Percentiles rank a stretch among this genome's conserved stretches.
phyloP scores from a whole-genome alignment of 2,797 vertebrate species.

The Sus cebifrons region DNA sequence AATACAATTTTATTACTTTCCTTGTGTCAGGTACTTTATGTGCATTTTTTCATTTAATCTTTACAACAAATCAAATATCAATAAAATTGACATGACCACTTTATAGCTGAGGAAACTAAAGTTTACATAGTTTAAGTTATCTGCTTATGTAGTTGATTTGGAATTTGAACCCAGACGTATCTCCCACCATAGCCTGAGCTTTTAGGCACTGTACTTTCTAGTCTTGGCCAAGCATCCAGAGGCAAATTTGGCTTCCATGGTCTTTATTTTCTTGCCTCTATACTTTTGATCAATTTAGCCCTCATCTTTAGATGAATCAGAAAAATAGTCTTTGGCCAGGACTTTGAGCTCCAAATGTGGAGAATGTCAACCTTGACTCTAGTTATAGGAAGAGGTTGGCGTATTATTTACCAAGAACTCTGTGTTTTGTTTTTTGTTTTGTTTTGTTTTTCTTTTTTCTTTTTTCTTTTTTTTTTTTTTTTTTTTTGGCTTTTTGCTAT shows the following conservation, averaged over 20 bases:
- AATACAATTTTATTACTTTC: not conserved
- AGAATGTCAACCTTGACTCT: not conserved
- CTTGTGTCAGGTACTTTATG: not conserved
- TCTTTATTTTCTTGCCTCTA: not conserved
- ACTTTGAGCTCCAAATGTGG: not conserved
- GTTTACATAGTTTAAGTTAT: not conserved
- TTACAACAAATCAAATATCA: not conserved
- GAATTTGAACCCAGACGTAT: not conserved
- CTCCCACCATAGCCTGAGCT: not conserved
- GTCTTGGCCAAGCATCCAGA: not conserved
- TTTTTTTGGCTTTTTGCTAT: no score
- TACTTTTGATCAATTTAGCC: not conserved
- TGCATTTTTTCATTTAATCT: not conserved
- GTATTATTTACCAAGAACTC: not conserved
- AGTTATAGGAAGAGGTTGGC: not conserved
- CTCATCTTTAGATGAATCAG: not conserved
- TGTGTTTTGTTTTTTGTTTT: not conserved
- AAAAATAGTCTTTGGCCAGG: not conserved
- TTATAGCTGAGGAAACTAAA: constrained; percentile 11
- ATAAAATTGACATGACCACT: not conserved
- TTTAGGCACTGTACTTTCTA: not conserved
- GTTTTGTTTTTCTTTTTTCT: no score
- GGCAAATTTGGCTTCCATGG: not conserved
- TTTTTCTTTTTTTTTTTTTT: no score
- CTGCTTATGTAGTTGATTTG: not conserved